A percentile compares a stretch with the other conserved stretches of the same genome.
Conservation (phyloP, 2,888 invertebrate species). For the Cheilosia urbana region DNA sequence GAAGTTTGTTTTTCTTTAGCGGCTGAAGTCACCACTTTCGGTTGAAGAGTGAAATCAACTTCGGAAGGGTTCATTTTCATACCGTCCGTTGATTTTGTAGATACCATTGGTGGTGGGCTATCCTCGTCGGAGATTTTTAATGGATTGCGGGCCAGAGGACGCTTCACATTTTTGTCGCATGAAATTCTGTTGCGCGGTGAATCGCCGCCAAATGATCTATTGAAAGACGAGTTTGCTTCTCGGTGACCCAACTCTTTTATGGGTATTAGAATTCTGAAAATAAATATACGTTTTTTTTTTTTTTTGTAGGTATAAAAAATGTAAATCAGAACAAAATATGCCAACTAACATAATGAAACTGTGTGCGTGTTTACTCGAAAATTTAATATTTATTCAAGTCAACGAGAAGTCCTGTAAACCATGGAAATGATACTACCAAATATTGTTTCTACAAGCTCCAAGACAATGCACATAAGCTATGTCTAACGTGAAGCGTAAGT, state of each 20-base stretch:
- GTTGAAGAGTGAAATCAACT: conserved; percentile 53
- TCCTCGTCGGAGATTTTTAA: conserved; percentile 32
- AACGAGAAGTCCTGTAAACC: too few species aligned
- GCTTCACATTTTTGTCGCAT: conserved; percentile 36
- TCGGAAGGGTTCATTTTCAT: not conserved
- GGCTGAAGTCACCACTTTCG: conserved; percentile 4
- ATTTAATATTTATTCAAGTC: too few species aligned
- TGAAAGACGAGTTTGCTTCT: conserved; percentile 7
- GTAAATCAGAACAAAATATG: not conserved
- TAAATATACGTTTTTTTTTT: not conserved
- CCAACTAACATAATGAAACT: too few species aligned
- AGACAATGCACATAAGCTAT: too few species aligned
- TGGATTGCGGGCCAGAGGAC: conserved; percentile 33
- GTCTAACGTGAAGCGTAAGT: too few species aligned
- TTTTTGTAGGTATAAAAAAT: too few species aligned
- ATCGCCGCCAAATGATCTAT: conserved; percentile 30
- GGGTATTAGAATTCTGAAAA: conserved; percentile 64
- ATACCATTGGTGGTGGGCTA: not conserved
- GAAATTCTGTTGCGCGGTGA: conserved; percentile 18
- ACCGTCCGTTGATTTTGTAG: not conserved
- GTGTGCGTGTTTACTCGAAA: too few species aligned
- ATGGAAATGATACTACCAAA: too few species aligned
- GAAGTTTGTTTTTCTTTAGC: conserved; percentile 20
- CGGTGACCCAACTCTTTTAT: conserved; percentile 42
- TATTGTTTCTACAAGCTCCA: too few species aligned